These are phyloP conservation scores for Lasioglossum malachurum DNA, from an alignment of 2,888 invertebrate genomes.

Conservation along the genomic window DNA sequence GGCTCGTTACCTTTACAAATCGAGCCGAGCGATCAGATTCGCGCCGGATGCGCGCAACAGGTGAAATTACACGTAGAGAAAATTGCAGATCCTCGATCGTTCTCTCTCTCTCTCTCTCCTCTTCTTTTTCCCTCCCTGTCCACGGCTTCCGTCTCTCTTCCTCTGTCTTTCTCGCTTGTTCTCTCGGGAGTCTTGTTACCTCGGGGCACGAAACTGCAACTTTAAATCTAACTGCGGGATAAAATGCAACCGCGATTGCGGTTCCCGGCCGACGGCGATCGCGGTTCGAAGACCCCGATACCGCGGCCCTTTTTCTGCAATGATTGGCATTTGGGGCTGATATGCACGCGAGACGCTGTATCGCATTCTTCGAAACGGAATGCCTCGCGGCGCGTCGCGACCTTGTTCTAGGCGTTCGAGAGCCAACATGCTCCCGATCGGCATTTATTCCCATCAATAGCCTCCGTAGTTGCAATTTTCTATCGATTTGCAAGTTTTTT, in stretches of 20 bases:
- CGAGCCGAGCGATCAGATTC: slow-evolving; percentile 70
- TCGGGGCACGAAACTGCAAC: not conserved
- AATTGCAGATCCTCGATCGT: slow-evolving; percentile 68
- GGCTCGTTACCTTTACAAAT: slow-evolving; percentile 73
- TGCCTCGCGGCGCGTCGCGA: not conserved
- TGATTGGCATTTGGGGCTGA: not conserved
- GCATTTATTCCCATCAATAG: too few species aligned
- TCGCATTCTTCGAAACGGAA: not conserved
- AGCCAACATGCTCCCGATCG: too few species aligned
- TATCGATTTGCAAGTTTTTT: too few species aligned
- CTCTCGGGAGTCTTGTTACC: not conserved
- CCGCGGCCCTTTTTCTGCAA: not conserved
- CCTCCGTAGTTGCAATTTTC: too few species aligned
- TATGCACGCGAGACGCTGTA: not conserved
- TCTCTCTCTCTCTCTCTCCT: not conserved
- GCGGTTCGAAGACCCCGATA: not conserved
- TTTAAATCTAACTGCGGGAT: slow-evolving; percentile 7
- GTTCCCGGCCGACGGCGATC: slow-evolving; percentile 11
- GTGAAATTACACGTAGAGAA: slow-evolving; percentile 79
- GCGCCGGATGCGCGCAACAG: slow-evolving; percentile 77
- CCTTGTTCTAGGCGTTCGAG: not conserved
- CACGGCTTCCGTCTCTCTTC: slow-evolving; percentile 13
- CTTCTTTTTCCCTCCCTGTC: slow-evolving; percentile 16
- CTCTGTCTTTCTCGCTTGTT: not conserved
- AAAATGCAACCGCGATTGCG: slow-evolving; percentile 10